Conservation (phyloP, 2,797 vertebrate species). For the Scleropages formosus region DNA sequence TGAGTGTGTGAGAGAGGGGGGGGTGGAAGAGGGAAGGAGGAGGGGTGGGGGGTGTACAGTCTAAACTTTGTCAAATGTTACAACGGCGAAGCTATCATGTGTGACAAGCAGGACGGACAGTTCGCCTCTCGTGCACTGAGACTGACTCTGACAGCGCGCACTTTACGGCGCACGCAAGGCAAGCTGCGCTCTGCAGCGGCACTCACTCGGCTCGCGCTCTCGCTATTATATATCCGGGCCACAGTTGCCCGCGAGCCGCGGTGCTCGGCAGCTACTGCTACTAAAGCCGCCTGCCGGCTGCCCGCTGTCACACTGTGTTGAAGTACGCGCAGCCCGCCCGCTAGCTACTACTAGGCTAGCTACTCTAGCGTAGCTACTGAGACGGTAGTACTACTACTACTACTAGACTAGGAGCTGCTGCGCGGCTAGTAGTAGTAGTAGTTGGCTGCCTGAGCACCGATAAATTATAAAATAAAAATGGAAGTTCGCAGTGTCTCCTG, state of each 20-base stretch:
- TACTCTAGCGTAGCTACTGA: too few species aligned
- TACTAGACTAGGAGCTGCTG: constrained; percentile 5
- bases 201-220: constrained; percentile 11
- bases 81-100: constrained; percentile 42
- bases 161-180: too few species aligned
- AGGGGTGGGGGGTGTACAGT: constrained; percentile 58
- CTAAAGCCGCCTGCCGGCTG: constrained; percentile 6
- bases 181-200: background rate
- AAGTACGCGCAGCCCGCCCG: constrained; percentile 22
- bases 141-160: too few species aligned
- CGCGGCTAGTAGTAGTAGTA: background rate
- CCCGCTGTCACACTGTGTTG: constrained; percentile 15
- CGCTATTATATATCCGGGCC: too few species aligned
- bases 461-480: constrained; percentile 15
- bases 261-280: constrained; percentile 1
- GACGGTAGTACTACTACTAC: constrained; percentile 22
- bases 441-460: background rate
- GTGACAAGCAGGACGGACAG: constrained; percentile 3
- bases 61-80: constrained; percentile 73
- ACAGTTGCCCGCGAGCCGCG: background rate
- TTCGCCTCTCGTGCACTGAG: too few species aligned
- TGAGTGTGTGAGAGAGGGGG: constrained; percentile 35
- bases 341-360: constrained; percentile 22
- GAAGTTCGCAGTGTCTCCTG: constrained; percentile 9
- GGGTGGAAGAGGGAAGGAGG: constrained; percentile 28